phyloP scores from a whole-genome alignment of 2,113 vertebrate genomes.

The Entelurus aequoreus region DNA sequence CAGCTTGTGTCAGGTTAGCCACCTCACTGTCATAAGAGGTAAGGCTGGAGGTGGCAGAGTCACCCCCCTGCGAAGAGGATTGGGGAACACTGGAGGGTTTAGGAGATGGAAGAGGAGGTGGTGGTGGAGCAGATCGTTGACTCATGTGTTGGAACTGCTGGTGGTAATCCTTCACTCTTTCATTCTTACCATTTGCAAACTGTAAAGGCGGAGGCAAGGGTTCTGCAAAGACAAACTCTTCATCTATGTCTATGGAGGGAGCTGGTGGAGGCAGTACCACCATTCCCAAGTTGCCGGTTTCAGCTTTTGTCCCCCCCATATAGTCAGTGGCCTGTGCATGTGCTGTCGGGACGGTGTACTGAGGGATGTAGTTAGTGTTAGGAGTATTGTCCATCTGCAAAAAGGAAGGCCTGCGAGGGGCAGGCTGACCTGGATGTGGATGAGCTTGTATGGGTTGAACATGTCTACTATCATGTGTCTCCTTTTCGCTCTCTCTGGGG shows the following conservation, averaged over 20 bases:
- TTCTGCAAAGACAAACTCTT: constrained; percentile 87
- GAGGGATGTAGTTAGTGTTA: constrained; percentile 56
- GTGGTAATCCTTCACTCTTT: constrained; percentile 47
- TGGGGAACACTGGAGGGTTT: constrained; percentile 43
- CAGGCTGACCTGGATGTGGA: constrained; percentile 59
- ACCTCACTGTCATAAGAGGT: constrained; percentile 92
- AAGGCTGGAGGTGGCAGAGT: constrained; percentile 86
- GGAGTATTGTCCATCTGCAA: constrained; percentile 64
- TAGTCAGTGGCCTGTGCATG: constrained; percentile 41
- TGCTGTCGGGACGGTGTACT: constrained; percentile 60
- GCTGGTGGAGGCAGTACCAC: constrained; percentile 85
- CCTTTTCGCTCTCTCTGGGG: constrained; percentile 50
- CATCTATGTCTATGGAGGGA: constrained; percentile 84
- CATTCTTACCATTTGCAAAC: constrained; percentile 83
- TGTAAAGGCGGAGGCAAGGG: constrained; percentile 87
- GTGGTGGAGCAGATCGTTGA: constrained; percentile 51
- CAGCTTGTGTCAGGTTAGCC: constrained; percentile 84
- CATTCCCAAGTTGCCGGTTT: constrained; percentile 68
- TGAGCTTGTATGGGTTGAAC: constrained; percentile 50
- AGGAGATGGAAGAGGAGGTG: constrained; percentile 41
- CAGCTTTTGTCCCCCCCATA: constrained; percentile 30
- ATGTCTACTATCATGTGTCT: constrained; percentile 59
- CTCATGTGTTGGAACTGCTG: constrained; percentile 46
- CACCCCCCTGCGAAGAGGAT: constrained; percentile 71
- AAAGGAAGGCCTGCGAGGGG: constrained; percentile 67